These are phyloP conservation scores for Coptotermes formosanus DNA, from an alignment of 1,140 invertebrate genomes.

Conservation along the genomic window DNA sequence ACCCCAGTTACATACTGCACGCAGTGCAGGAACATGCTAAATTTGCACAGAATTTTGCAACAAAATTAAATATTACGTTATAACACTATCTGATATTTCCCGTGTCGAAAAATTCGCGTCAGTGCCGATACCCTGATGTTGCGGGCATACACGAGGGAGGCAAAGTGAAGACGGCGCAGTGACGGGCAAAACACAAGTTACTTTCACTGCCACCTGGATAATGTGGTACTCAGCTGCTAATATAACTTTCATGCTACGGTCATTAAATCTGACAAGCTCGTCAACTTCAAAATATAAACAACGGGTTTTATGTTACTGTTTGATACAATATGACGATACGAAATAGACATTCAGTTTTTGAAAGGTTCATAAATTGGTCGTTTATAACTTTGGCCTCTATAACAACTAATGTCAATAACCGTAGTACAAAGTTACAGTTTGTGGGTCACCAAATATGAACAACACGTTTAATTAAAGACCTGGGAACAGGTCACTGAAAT, in stretches of 20 bases:
- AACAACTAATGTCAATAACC: no score
- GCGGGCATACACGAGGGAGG: no score
- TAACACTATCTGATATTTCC: no score
- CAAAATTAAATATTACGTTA: no score
- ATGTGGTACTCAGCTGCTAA: neutral
- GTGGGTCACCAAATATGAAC: neutral
- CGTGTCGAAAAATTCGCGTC: no score
- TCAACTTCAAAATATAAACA: neutral
- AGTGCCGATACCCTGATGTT: neutral
- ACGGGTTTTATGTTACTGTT: neutral
- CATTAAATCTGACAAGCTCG: neutral
- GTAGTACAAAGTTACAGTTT: no score
- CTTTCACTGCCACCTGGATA: neutral
- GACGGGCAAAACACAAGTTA: neutral
- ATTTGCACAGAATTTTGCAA: no score
- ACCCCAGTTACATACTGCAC: no score
- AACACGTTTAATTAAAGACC: neutral
- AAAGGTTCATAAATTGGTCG: neutral
- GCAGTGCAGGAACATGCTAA: no score
- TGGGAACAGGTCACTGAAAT: no score
- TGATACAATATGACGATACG: neutral
- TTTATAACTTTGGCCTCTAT: neutral
- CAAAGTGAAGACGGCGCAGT: neutral
- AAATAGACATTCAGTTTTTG: neutral
- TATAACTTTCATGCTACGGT: neutral